Base-by-base conservation (phyloP, 2,113 vertebrate genomes). In the Ptilorrhoa leucosticta region DNA sequence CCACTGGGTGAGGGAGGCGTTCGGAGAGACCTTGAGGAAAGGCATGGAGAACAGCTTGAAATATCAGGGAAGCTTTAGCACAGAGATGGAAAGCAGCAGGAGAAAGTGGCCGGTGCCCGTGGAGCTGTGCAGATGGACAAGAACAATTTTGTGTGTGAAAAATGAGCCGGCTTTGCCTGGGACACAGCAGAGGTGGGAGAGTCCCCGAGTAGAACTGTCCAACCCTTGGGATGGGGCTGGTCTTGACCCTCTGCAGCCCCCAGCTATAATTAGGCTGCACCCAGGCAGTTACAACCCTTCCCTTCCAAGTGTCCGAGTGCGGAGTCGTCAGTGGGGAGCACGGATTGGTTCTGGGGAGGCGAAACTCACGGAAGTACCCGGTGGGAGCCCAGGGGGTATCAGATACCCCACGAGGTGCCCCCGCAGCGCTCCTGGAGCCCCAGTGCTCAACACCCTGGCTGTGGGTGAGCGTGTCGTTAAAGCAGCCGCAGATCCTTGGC, bases 281-380 rank as follows among this genome's bases (percentile, higher is more conserved):
- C 37, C 3, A 22, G 79, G n/a, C 56, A 42, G 60, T 35, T 15
- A 4, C 12, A 60, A 30, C 75, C 65, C 50, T 64, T 20, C 44
- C 53, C 39, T 33, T 39, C 2, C 7, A 1, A 4, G 27, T 20
- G 42, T 22, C 30, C 1, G 6, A 31, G 45, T 2, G 56, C 1
- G 0, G 45, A 69, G 54, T 3, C 24, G 3, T 6, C 44, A 2
- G 35, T 4, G 40, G 54, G 35, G 31, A 63, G 82, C 10, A 3
- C 4, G 11, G n/a, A 13, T 2, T 2, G 78, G 26, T 0, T 33
- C 26, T 11, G 35, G n/a, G n/a, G 68, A 57, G n/a, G 57, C 3
- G 2, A 13, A 48, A 20, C 64, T 66, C 31, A 0, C 27, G 24
- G 10, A 24, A 17, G 23, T 1, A 4, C 22, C 22, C 0, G 0